Evolutionary conservation across 2,113 vertebrate species (phyloP), one percentile per base, ranked within the genome.

Genomic region (Pantherophis guttatus): DNA sequence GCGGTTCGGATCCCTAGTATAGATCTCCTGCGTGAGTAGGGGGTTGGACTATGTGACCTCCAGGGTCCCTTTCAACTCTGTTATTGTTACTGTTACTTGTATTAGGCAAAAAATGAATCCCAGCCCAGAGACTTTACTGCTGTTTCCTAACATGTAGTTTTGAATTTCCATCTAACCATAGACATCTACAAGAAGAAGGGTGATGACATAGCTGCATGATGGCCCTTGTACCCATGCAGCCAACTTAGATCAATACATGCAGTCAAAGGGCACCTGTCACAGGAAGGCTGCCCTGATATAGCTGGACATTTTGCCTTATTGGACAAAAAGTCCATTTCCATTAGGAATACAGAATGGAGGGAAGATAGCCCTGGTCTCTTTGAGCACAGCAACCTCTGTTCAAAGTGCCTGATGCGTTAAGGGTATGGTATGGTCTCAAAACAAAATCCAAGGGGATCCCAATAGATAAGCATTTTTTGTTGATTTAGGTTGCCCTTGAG

Each of bases 401-500:
- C 10, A 59, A 89, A 58, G 23, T 5, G 87, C 3, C n/a, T 17
- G 29, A 75, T 75, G 29, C 53, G 15, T 55, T 19, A 88, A 88
- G n/a, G 86, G 26, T 33, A 39, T 81, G 7, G 2, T 39, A 39
- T 19, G 70, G 17, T 81, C 33, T 44, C 13, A 39, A 81, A 81
- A 81, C 39, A 7, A 81, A 21, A 21, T 19, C 17, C 33, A 81
- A 39, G 17, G 33, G n/a, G 15, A 81, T 44, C 17, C 33, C 33
- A 81, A 33, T 39, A 23, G 26, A 58, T 12, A 44, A 58, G 8
- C 26, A 23, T n/a, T 91, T 55, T 21, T 26, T 0, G 0, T 33
- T 5, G 1, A 96, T 90, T 0, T 90, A 59, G 55, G 91, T 15
- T 44, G 29, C 23, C 8, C 53, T 54, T 21, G 48, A 62, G 57